A percentile compares a stretch with the other conserved stretches of the same genome.
Evolutionary conservation across 2,797 vertebrate genomes (phyloP).

Genomic region (Staurois parvus): DNA sequence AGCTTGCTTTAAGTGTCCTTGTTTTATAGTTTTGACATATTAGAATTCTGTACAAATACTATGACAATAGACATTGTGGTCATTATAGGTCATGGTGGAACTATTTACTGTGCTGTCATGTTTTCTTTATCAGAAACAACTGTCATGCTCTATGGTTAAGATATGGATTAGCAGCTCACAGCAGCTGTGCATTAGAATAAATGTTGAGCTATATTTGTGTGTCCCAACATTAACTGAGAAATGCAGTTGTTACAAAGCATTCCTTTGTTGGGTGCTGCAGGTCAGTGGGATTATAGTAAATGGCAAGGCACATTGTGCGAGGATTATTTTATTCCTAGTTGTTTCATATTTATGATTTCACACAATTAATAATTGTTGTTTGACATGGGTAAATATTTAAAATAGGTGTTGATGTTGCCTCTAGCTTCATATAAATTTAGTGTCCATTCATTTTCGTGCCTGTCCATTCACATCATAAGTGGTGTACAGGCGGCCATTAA

Average conservation of each 20-base stretch:
- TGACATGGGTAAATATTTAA: not conserved
- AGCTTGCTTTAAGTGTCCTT: not conserved
- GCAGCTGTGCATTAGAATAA: slow-evolving; percentile 65
- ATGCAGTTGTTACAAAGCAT: slow-evolving; percentile 64
- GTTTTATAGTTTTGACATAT: not conserved
- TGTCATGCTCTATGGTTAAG: slow-evolving; percentile 56
- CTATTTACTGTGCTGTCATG: slow-evolving; percentile 32
- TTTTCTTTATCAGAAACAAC: slow-evolving; percentile 60
- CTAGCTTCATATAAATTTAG: too few relatives aligned
- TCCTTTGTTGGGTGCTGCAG: slow-evolving; percentile 57
- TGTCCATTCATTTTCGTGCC: not conserved
- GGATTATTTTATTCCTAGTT: slow-evolving; percentile 10
- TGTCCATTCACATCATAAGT: too few relatives aligned
- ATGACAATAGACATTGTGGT: not conserved
- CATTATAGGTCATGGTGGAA: slow-evolving; percentile 6
- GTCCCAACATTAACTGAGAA: slow-evolving; percentile 65
- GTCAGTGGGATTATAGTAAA: slow-evolving; percentile 58
- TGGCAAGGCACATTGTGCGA: slow-evolving; percentile 19
- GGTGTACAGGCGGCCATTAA: too few relatives aligned
- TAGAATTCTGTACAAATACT: not conserved
- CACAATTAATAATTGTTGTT: not conserved
- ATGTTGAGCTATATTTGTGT: slow-evolving; percentile 63
- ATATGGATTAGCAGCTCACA: slow-evolving; percentile 63
- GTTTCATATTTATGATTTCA: slow-evolving; percentile 16
- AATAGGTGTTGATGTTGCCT: not conserved